Conservation (phyloP, 2,113 vertebrate genomes). For the Chaetops frenatus region DNA sequence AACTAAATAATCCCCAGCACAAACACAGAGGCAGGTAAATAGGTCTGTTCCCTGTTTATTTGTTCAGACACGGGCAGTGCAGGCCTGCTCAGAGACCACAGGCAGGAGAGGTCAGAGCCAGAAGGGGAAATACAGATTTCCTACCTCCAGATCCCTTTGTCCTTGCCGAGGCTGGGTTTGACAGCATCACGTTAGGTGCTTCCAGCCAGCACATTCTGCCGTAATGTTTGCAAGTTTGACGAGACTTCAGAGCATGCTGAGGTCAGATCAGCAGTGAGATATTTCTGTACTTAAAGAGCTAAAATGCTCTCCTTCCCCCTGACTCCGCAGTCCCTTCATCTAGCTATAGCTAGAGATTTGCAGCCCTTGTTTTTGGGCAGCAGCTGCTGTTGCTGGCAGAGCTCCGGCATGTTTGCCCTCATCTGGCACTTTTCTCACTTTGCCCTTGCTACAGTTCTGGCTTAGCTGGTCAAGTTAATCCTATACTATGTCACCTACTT, state of each 20-base stretch:
- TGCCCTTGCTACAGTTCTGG: constrained; percentile 32
- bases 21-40: constrained; percentile 23
- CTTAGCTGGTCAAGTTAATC: constrained; percentile 59
- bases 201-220: not conserved
- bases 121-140: not conserved
- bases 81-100: not conserved
- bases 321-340: not conserved
- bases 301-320: not conserved
- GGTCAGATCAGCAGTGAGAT: not conserved
- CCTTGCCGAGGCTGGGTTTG: not conserved
- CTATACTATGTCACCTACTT: constrained; percentile 41
- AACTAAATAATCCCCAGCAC: constrained; percentile 31
- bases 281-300: not conserved
- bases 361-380: constrained; percentile 25
- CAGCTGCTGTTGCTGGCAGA: constrained; percentile 56
- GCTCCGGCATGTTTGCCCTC: constrained; percentile 28
- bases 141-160: not conserved
- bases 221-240: not conserved
- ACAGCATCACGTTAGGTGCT: accelerated
- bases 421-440: constrained; percentile 57
- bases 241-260: not conserved
- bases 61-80: not conserved
- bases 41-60: not conserved
- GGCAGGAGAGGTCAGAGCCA: not conserved
- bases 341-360: not conserved